These are phyloP conservation scores for Takifugu bimaculatus DNA, from an alignment of 2,113 vertebrate genomes.

Conservation along the genomic window DNA sequence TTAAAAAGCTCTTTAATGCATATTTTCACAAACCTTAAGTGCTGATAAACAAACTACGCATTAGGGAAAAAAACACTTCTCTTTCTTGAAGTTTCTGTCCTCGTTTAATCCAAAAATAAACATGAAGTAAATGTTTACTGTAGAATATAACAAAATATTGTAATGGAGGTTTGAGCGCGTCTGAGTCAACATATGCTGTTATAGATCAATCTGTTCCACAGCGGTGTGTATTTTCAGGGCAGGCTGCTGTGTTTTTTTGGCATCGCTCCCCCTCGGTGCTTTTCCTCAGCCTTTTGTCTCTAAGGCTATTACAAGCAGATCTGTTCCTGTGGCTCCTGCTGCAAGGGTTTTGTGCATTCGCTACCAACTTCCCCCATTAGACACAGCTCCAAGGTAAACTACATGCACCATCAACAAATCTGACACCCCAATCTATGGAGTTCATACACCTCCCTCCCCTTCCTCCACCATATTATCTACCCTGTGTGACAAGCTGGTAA, in stretches of 20 bases:
- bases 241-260: not conserved
- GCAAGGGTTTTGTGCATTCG: slow-evolving; percentile 76
- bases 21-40: no score
- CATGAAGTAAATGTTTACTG: not conserved
- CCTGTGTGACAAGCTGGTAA: slow-evolving; percentile 97
- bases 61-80: not conserved
- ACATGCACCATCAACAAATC: slow-evolving; percentile 97
- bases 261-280: slow-evolving; percentile 3
- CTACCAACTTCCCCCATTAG: slow-evolving; percentile 93
- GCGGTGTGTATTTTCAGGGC: slow-evolving; percentile 24
- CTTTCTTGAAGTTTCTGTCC: not conserved
- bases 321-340: slow-evolving; percentile 13
- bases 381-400: slow-evolving; percentile 92
- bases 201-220: slow-evolving; percentile 2
- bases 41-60: no score
- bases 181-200: not conserved
- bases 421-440: slow-evolving; percentile 93
- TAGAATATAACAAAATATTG: not conserved
- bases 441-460: slow-evolving; percentile 80
- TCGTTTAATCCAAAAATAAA: not conserved
- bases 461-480: slow-evolving; percentile 88
- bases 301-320: slow-evolving; percentile 27
- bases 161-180: not conserved
- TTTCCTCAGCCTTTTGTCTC: slow-evolving; percentile 15
- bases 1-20: no score